Base-by-base conservation (phyloP, 30 jellyfish, hydroid and myxozoan genomes). In the Chrysaora quinquecirrha region DNA sequence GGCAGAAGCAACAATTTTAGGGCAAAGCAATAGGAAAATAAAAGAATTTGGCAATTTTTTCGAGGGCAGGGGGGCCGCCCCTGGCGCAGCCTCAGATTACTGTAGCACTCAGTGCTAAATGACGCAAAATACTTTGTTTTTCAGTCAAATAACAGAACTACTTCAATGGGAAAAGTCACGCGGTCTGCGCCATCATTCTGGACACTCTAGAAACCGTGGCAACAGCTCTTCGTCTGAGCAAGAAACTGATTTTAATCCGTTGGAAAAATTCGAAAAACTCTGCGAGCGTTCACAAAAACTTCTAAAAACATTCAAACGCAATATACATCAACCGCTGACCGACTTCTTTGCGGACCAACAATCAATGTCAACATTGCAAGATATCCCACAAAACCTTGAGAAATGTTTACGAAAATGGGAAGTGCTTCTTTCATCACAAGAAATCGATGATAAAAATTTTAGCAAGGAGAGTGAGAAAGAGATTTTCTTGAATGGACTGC, bases 381-480 rank as follows among this genome's bases (percentile, higher is more conserved):
- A 94, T n/a, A 85, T 83, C 12, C 87, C 76, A 0, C 68, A 56
- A 29, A 48, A 30, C 7, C 63, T 94, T 21, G 99, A 82, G 43
- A 48, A 60, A 62, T 87, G 90, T 61, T 34, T 94, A 9, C 84
- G 78, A 58, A 76, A 75, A 71, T 94, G 99, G 99, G 99, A 94
- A 83, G 71, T 73, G 0, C 68, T 94, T 63, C 75, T 83, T 12
- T 35, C 76, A 11, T 65, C 77, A 1, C 18, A 19, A 31, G 88
- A 82, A 12, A 75, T 94, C 18, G 94, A 87, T 77, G 96, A 94
- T 16, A 70, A 47, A 27, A 48, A 64, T 6, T 81, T 94, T 43
- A 84, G 91, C 75, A 82, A 83, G 50, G 96, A 82, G 21, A 87
- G 99, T 38, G 97, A 82, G 75, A 83, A 80, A 81, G 81, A 80